Evolutionary conservation across 2,113 vertebrate genomes (phyloP).

Genomic region (Gnathonemus longibarbis): DNA sequence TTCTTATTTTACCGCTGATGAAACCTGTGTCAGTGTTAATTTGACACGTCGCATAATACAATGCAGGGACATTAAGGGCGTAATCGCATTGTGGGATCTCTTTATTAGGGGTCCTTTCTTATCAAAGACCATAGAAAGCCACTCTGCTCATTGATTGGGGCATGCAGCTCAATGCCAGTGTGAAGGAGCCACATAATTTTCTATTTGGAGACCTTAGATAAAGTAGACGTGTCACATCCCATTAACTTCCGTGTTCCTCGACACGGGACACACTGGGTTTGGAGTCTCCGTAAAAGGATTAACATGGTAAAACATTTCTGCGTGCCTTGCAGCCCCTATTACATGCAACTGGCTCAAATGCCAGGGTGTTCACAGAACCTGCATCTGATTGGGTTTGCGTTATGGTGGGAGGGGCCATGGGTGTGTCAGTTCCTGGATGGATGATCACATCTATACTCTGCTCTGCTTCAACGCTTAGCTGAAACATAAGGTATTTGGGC

Average conservation of each 20-base stretch:
- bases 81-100: constrained; percentile 23
- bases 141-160: not conserved
- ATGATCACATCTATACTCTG: not conserved
- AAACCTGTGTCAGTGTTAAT: constrained; percentile 23
- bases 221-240: not conserved
- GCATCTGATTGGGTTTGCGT: not conserved
- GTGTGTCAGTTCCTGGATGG: not conserved
- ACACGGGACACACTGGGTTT: not conserved
- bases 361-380: not conserved
- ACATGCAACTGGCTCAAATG: not conserved
- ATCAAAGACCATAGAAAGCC: constrained; percentile 13
- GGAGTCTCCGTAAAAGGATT: constrained; percentile 4
- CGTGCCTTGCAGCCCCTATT: not conserved
- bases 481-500: not conserved
- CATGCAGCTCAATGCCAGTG: not conserved
- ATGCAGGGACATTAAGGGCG: not conserved
- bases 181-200: constrained; percentile 11
- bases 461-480: not conserved
- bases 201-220: constrained; percentile 9
- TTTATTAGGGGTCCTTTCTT: constrained; percentile 7
- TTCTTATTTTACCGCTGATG: constrained; percentile 1
- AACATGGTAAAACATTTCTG: not conserved
- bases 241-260: not conserved
- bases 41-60: not conserved
- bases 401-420: not conserved